A percentile compares a stretch with the other conserved stretches of the same genome.
Evolutionary conservation across 2,113 vertebrate genomes (phyloP).

Genomic region (Syngnathus scovelli): DNA sequence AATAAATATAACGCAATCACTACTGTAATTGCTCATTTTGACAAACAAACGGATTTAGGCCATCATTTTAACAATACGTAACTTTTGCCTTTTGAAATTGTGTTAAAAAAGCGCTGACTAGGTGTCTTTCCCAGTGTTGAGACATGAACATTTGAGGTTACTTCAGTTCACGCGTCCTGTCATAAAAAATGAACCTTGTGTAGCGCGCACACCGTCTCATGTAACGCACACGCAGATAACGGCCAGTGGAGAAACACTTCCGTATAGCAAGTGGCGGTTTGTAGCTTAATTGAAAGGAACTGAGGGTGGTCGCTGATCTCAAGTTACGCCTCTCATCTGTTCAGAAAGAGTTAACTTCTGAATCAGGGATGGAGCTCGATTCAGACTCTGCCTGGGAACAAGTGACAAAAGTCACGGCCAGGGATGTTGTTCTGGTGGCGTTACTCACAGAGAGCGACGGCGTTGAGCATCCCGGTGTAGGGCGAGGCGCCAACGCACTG

Average conservation of each 20-base stretch:
- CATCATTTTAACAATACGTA: too few species aligned
- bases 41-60: too few species aligned
- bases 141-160: conserved; percentile 2
- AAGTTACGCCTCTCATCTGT: too few species aligned
- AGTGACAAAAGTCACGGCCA: not conserved
- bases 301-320: not conserved
- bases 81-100: not conserved
- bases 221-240: not conserved
- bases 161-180: not conserved
- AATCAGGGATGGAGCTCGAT: not conserved
- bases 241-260: not conserved
- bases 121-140: not conserved
- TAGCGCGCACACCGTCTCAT: not conserved
- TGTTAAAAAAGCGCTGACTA: too few species aligned
- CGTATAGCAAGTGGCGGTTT: too few species aligned
- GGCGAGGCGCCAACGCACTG: conserved; percentile 81
- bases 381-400: not conserved
- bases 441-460: conserved; percentile 87
- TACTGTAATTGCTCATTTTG: too few species aligned
- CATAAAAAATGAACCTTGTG: conserved; percentile 8
- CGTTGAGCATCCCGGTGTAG: conserved; percentile 93
- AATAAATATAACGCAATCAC: too few species aligned
- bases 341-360: too few species aligned
- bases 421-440: not conserved
- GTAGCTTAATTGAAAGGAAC: not conserved